These are phyloP conservation scores for Eurytoma adleriae DNA, from an alignment of 2,888 invertebrate genomes.

Conservation along the genomic window DNA sequence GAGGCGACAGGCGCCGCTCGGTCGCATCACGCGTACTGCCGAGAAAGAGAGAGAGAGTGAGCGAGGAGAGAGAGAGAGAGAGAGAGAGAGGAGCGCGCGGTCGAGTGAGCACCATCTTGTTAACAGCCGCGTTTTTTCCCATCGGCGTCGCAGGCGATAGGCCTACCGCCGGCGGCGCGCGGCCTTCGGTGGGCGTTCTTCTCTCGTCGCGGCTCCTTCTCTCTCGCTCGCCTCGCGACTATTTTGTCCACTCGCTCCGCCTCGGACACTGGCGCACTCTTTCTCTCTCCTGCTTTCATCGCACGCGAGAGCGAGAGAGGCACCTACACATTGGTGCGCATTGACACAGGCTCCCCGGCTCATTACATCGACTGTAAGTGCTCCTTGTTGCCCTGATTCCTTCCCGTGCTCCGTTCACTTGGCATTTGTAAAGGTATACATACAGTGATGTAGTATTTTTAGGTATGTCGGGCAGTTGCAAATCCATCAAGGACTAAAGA, in stretches of 20 bases:
- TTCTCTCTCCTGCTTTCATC: neutral
- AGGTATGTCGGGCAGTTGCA: no score
- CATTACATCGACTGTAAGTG: slow-evolving; percentile 27
- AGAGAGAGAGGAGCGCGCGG: slow-evolving; percentile 37
- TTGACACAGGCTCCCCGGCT: slow-evolving; percentile 32
- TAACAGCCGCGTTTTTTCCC: slow-evolving; percentile 72
- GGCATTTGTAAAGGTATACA: no score
- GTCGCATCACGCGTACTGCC: slow-evolving; percentile 61
- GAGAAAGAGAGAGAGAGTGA: slow-evolving; percentile 17
- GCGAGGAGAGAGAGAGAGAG: slow-evolving; percentile 48
- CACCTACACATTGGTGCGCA: neutral
- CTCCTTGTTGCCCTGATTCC: neutral
- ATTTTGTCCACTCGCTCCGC: slow-evolving; percentile 73
- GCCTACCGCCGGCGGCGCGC: slow-evolving; percentile 65
- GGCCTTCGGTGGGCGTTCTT: slow-evolving; percentile 68
- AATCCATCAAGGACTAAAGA: no score
- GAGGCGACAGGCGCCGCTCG: slow-evolving; percentile 61
- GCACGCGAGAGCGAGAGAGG: slow-evolving; percentile 20
- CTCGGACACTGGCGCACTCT: slow-evolving; percentile 59
- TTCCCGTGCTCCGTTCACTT: neutral
- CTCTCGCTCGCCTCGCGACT: slow-evolving; percentile 61
- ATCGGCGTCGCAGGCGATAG: slow-evolving; percentile 70
- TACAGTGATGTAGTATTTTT: neutral
- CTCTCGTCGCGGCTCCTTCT: slow-evolving; percentile 17
- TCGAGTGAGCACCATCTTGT: slow-evolving; percentile 70